These are phyloP conservation scores for Scomberomorus guttatus DNA, from an alignment of 2,797 vertebrate genomes.

Conservation along the genomic window DNA sequence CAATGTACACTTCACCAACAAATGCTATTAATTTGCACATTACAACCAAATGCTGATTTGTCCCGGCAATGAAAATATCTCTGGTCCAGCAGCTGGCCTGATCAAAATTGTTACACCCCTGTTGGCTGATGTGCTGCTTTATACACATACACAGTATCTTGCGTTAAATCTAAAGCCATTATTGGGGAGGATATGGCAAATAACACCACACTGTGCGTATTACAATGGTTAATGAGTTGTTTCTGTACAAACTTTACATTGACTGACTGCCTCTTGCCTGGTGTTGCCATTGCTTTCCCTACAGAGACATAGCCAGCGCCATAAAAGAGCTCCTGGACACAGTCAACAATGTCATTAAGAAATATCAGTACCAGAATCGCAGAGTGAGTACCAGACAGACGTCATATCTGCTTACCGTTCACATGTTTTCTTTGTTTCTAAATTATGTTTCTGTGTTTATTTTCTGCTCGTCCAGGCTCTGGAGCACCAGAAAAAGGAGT, in stretches of 20 bases:
- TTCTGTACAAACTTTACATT: background rate
- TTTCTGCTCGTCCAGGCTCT: conserved; percentile 86
- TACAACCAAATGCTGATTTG: too few species aligned
- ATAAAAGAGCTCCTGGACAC: conserved; percentile 99
- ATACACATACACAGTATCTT: too few species aligned
- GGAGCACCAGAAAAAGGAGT: conserved; percentile 99
- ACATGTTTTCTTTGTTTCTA: background rate
- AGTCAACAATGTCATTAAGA: conserved; percentile 99
- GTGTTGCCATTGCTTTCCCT: conserved; percentile 14
- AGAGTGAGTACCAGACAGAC: conserved; percentile 87
- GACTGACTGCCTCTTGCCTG: background rate
- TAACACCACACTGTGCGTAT: background rate
- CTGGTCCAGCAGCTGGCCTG: too few species aligned
- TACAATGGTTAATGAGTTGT: background rate
- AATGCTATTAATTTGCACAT: background rate
- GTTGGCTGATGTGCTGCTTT: background rate
- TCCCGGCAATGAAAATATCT: background rate
- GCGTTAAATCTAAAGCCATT: background rate
- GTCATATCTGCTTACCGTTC: background rate
- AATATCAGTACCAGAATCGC: conserved; percentile 99
- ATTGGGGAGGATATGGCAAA: background rate
- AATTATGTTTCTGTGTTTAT: background rate
- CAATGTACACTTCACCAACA: background rate
- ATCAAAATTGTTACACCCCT: background rate
- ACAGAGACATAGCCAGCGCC: conserved; percentile 98